phyloP scores from a whole-genome alignment of 2,113 vertebrate genomes.

The Coreoperca whiteheadi region DNA sequence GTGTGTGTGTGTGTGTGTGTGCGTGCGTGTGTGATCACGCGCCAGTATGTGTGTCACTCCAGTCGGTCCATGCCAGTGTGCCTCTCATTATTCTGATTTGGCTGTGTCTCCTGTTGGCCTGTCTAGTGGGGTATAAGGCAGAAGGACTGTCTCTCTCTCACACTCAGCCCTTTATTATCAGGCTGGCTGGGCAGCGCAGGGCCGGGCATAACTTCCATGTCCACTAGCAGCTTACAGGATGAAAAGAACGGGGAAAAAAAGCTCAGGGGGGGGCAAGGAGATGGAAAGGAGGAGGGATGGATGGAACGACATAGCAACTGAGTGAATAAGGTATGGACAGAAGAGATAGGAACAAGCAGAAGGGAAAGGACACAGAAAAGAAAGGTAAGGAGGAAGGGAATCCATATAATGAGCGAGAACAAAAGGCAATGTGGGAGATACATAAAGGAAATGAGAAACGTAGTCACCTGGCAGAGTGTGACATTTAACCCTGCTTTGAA shows the following conservation, averaged over 20 bases:
- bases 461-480: constrained; percentile 40
- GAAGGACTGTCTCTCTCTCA: constrained; percentile 73
- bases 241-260: constrained; percentile 48
- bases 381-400: neutral
- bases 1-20: neutral
- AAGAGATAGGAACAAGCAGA: neutral
- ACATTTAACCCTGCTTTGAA: constrained; percentile 61
- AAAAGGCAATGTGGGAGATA: constrained; percentile 4
- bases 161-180: constrained; percentile 77
- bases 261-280: constrained; percentile 9
- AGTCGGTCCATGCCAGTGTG: constrained; percentile 74
- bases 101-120: constrained; percentile 76
- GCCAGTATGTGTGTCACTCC: constrained; percentile 76
- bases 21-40: constrained; percentile 23
- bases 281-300: constrained; percentile 21
- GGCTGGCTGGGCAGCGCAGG: constrained; percentile 70
- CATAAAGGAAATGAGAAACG: neutral
- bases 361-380: neutral
- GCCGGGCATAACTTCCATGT: constrained; percentile 67
- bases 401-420: neutral
- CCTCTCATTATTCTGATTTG: constrained; percentile 86
- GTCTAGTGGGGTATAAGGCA: constrained; percentile 77
- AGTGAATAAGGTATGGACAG: constrained; percentile 2
- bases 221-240: constrained; percentile 63
- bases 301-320: constrained; percentile 24